Conservation (phyloP, 2,888 invertebrate species). For the Orchestes rusci region DNA sequence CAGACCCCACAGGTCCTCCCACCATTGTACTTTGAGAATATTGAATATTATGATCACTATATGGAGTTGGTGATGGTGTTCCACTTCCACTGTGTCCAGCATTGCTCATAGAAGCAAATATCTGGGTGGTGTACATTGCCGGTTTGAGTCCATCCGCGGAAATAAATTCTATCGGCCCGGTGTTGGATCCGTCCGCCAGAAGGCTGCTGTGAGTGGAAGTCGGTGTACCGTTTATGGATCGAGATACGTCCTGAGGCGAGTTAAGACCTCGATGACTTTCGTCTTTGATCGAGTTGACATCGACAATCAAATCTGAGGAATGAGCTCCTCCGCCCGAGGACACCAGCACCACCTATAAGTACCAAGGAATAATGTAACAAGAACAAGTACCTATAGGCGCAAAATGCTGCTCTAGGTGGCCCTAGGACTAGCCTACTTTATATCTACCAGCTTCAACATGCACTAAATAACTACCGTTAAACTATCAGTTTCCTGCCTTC, state of each 20-base stretch:
- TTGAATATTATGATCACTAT: conserved; percentile 36
- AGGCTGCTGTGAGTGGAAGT: conserved; percentile 58
- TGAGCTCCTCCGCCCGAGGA: conserved; percentile 39
- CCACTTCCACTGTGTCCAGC: conserved; percentile 44
- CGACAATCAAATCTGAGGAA: conserved; percentile 45
- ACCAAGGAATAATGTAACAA: conserved; percentile 28
- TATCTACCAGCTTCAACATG: conserved; percentile 20
- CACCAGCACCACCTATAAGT: conserved; percentile 47
- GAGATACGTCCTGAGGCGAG: conserved; percentile 59
- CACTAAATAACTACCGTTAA: too few species aligned
- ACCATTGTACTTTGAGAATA: conserved; percentile 43
- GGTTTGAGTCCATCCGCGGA: conserved; percentile 48
- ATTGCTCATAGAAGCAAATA: conserved; percentile 56
- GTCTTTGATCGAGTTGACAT: conserved; percentile 53
- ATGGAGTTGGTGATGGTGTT: conserved; percentile 60
- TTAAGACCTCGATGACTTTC: conserved; percentile 54
- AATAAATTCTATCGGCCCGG: conserved; percentile 46
- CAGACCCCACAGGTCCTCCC: conserved; percentile 44
- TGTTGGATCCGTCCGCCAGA: conserved; percentile 49
- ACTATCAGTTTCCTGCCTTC: too few species aligned
- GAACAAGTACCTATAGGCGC: conserved; percentile 16
- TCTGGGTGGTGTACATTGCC: conserved; percentile 62
- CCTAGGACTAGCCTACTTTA: conserved; percentile 33
- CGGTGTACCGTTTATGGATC: conserved; percentile 60
- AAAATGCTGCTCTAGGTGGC: conserved; percentile 32